Evolutionary conservation across 2,113 vertebrate species (phyloP).

Genomic region (Gadus macrocephalus): DNA sequence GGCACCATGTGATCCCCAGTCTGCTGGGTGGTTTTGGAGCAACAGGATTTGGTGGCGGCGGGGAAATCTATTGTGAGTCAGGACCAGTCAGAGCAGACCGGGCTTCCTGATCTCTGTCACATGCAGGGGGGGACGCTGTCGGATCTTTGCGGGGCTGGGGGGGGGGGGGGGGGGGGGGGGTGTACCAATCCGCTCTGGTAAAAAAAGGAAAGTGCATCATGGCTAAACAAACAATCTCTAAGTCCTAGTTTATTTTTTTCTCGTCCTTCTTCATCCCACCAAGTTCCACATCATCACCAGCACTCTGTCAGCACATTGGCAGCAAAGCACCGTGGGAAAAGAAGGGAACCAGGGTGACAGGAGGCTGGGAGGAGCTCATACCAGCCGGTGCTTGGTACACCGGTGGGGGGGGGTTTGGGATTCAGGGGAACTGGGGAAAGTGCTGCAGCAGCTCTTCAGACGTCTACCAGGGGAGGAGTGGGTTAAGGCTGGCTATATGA

Average conservation of each 20-base stretch:
- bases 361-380: slow-evolving; percentile 2
- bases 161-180: slow-evolving; percentile 1
- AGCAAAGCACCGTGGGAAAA: slow-evolving; percentile 49
- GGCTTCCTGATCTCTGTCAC: slow-evolving; percentile 60
- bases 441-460: background rate
- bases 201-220: slow-evolving; percentile 25
- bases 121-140: slow-evolving; percentile 35
- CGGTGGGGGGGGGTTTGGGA: slow-evolving; percentile 12
- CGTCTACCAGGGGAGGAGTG: background rate
- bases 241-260: slow-evolving; percentile 14
- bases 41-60: slow-evolving; percentile 63
- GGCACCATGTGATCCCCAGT: slow-evolving; percentile 62
- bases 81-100: slow-evolving; percentile 37
- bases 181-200: slow-evolving; percentile 18
- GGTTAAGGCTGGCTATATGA: slow-evolving; percentile 21
- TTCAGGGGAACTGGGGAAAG: slow-evolving; percentile 17
- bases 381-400: background rate
- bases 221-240: slow-evolving; percentile 13
- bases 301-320: slow-evolving; percentile 43
- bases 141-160: slow-evolving; percentile 12
- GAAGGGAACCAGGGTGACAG: slow-evolving; percentile 6
- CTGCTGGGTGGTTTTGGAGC: slow-evolving; percentile 63
- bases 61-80: slow-evolving; percentile 45
- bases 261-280: background rate
- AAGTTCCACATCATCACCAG: slow-evolving; percentile 33